These are phyloP conservation scores for Eulemur albifrons DNA, from an alignment of 2,797 vertebrate species.

Conservation along the genomic window DNA sequence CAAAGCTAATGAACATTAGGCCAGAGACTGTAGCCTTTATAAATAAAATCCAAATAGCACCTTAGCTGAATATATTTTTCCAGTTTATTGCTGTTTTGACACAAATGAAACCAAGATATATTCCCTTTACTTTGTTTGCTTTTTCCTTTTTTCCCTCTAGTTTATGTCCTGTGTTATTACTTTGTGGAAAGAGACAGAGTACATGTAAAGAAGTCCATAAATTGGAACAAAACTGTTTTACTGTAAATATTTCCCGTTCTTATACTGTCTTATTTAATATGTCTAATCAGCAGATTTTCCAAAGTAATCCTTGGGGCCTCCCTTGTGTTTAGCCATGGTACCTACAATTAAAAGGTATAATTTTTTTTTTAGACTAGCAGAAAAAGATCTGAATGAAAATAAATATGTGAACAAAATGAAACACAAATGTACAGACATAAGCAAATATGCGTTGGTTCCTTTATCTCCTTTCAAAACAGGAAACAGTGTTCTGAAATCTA, in stretches of 20 bases:
- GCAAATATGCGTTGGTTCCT: neutral
- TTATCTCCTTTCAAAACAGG: slow-evolving; percentile 8
- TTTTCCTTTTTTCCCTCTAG: slow-evolving; percentile 12
- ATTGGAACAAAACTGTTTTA: slow-evolving; percentile 75
- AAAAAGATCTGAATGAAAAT: neutral
- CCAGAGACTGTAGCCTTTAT: slow-evolving; percentile 74
- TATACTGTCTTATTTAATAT: slow-evolving; percentile 67
- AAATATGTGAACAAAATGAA: neutral
- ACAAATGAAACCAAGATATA: slow-evolving; percentile 80
- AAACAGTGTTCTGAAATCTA: neutral
- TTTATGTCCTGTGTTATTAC: slow-evolving; percentile 75
- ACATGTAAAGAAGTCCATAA: slow-evolving; percentile 79
- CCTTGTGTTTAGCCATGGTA: slow-evolving; percentile 53
- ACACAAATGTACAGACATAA: neutral
- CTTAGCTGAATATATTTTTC: slow-evolving; percentile 76
- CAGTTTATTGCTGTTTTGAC: slow-evolving; percentile 80
- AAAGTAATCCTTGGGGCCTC: neutral
- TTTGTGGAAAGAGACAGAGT: slow-evolving; percentile 63
- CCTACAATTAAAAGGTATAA: slow-evolving; percentile 37
- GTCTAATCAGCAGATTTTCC: slow-evolving; percentile 65
- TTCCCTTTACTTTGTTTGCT: slow-evolving; percentile 70
- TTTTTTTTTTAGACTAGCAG: neutral
- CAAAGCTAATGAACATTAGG: slow-evolving; percentile 78
- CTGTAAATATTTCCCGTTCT: slow-evolving; percentile 64
- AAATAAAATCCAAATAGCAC: slow-evolving; percentile 77